These are phyloP conservation scores for Metopia argyrocephala DNA, from an alignment of 2,888 invertebrate species.

Conservation along the genomic window DNA sequence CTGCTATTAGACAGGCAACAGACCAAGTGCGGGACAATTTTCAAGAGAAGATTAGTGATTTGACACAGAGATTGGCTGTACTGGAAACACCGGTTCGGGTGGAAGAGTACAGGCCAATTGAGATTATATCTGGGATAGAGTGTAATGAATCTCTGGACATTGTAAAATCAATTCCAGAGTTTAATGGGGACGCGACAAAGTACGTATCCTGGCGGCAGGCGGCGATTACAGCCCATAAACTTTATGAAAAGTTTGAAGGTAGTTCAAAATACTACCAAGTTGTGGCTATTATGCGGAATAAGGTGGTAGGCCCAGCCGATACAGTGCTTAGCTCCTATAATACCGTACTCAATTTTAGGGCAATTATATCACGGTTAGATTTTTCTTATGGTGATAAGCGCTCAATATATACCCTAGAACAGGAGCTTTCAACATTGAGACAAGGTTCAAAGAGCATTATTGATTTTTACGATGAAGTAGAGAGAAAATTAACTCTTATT, in stretches of 20 bases:
- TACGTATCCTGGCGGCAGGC: conserved; percentile 46
- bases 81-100: conserved; percentile 33
- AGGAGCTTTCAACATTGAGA: conserved; percentile 36
- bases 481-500: conserved; percentile 16
- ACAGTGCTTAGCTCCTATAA: conserved; percentile 19
- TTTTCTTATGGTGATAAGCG: conserved; percentile 38
- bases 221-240: conserved; percentile 32
- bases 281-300: conserved; percentile 32
- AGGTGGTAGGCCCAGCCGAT: conserved; percentile 21
- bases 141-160: conserved; percentile 36
- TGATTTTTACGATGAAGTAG: conserved; percentile 35
- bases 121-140: conserved; percentile 26
- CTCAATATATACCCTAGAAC: conserved; percentile 38
- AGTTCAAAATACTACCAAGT: conserved; percentile 28
- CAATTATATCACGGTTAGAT: conserved; percentile 35
- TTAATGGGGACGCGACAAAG: conserved; percentile 32
- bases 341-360: conserved; percentile 33
- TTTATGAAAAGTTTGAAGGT: conserved; percentile 22
- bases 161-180: conserved; percentile 28
- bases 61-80: conserved; percentile 29
- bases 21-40: conserved; percentile 14
- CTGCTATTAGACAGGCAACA: conserved; percentile 30
- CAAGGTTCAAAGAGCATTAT: conserved; percentile 28
- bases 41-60: conserved; percentile 12
- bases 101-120: conserved; percentile 27